Evolutionary conservation across 2,888 invertebrate species (phyloP).

Genomic region (Mimas tiliae): DNA sequence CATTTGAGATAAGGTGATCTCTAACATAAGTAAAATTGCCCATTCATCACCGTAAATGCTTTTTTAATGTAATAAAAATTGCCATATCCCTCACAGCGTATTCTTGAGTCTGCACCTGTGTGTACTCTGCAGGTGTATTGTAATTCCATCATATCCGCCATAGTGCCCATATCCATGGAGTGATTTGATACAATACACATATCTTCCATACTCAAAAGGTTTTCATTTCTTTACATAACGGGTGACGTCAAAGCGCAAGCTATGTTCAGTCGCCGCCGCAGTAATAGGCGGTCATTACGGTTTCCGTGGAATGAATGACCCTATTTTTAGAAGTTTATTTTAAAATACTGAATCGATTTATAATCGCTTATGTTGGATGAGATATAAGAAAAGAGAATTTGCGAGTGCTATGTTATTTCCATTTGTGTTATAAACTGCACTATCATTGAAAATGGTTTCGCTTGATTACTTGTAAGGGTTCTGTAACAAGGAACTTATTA

Average conservation of each 20-base stretch:
- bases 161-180: background rate
- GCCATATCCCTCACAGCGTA: background rate
- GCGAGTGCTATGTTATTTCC: too few species aligned
- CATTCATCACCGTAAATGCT: too few species aligned
- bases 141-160: conserved; percentile 19
- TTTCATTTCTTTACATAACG: conserved; percentile 3
- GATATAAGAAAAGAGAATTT: too few species aligned
- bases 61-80: too few species aligned
- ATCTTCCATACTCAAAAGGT: background rate
- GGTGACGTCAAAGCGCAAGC: conserved; percentile 3
- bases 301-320: conserved; percentile 13
- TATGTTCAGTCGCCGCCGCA: background rate
- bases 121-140: background rate
- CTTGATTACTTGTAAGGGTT: too few species aligned
- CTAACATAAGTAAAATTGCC: too few species aligned
- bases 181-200: background rate
- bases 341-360: background rate
- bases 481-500: too few species aligned
- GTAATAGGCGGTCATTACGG: conserved; percentile 14
- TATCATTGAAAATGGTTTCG: too few species aligned
- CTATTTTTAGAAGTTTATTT: conserved; percentile 7
- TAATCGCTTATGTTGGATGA: background rate
- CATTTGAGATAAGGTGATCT: too few species aligned
- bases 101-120: background rate
- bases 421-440: too few species aligned